These are phyloP conservation scores for Cirrhinus molitorella DNA, from an alignment of 2,797 vertebrate species.

Conservation along the genomic window DNA sequence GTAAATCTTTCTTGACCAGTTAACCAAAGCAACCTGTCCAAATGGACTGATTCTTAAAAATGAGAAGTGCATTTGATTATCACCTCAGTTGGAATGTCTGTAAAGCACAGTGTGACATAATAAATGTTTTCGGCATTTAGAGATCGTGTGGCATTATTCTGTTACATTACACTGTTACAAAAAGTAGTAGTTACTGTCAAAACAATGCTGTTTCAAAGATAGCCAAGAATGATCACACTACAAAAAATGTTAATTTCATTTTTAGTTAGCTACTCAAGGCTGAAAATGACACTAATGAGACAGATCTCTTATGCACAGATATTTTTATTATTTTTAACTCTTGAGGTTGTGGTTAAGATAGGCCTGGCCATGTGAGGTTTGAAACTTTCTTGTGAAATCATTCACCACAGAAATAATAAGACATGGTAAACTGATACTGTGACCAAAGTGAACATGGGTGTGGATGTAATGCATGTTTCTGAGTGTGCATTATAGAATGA, in stretches of 20 bases:
- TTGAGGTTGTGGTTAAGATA: constrained; percentile 21
- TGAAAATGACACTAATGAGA: background rate
- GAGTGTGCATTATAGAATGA: background rate
- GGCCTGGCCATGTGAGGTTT: constrained; percentile 16
- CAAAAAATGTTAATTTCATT: background rate
- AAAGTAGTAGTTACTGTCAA: background rate
- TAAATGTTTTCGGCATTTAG: no score
- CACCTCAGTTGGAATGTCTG: background rate
- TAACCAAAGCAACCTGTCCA: background rate
- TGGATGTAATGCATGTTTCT: constrained; percentile 11
- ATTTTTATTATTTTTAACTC: constrained; percentile 22
- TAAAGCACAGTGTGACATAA: background rate
- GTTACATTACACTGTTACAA: background rate
- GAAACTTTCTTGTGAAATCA: constrained; percentile 21
- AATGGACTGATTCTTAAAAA: background rate
- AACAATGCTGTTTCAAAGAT: background rate
- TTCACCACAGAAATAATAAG: constrained; percentile 25
- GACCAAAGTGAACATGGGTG: constrained; percentile 12
- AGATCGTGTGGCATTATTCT: background rate
- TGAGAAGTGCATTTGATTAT: background rate
- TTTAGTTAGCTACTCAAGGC: background rate
- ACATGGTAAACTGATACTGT: constrained; percentile 27
- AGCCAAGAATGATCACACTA: background rate
- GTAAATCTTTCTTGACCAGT: no score
- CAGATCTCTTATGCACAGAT: background rate